These are phyloP conservation scores for Scomberomorus guttatus DNA, from an alignment of 2,797 vertebrate species.

Conservation along the genomic window DNA sequence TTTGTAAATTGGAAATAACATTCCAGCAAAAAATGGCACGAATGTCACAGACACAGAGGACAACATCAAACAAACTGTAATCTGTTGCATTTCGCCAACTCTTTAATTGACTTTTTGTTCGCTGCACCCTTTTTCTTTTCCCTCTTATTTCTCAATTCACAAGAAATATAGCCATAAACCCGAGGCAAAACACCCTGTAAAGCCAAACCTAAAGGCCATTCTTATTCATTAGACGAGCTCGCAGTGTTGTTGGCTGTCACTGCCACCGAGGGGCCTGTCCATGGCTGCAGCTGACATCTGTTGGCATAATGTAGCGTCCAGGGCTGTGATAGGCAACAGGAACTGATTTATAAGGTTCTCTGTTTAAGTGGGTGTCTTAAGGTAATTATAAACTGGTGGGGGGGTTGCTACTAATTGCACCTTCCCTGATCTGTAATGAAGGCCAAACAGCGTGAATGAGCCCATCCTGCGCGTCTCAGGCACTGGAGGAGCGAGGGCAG, in stretches of 20 bases:
- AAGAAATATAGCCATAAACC: slow-evolving; percentile 65
- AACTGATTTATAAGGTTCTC: slow-evolving; percentile 77
- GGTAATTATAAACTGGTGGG: slow-evolving; percentile 81
- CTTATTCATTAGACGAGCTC: slow-evolving; percentile 76
- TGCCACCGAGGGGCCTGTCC: slow-evolving; percentile 65
- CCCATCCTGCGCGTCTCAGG: slow-evolving; percentile 60
- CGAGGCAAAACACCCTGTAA: slow-evolving; percentile 24
- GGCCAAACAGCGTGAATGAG: slow-evolving; percentile 77
- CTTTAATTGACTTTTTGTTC: slow-evolving; percentile 77
- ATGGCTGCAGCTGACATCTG: slow-evolving; percentile 77
- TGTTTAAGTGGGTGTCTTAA: slow-evolving; percentile 85
- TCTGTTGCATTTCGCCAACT: slow-evolving; percentile 58
- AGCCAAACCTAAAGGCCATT: slow-evolving; percentile 66
- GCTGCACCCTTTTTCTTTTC: slow-evolving; percentile 19
- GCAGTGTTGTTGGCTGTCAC: slow-evolving; percentile 59
- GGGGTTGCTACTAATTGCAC: slow-evolving; percentile 80
- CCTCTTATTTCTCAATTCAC: slow-evolving; percentile 55
- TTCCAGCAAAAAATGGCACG: slow-evolving; percentile 33
- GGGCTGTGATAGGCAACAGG: slow-evolving; percentile 69
- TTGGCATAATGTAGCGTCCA: slow-evolving; percentile 70
- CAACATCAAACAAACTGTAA: slow-evolving; percentile 55
- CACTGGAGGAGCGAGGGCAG: slow-evolving; percentile 65
- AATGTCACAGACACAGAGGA: slow-evolving; percentile 46
- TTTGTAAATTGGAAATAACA: slow-evolving; percentile 56
- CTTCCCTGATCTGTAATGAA: slow-evolving; percentile 84